A percentile compares a stretch with the other conserved stretches of the same genome.
phyloP scores from a whole-genome alignment of 2,113 vertebrate genomes.

The Sphaerodactylus townsendi region DNA sequence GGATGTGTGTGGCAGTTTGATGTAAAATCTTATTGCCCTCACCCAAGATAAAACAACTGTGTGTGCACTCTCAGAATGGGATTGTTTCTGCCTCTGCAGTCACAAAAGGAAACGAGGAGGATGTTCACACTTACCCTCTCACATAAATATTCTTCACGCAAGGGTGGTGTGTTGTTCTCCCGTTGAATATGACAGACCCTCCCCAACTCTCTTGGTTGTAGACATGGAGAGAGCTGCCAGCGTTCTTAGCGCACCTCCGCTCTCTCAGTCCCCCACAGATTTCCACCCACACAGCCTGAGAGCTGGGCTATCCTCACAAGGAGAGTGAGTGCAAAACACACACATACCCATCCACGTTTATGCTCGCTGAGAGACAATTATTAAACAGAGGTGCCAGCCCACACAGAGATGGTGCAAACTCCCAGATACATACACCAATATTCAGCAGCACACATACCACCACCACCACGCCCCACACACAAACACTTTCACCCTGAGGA shows the following conservation, averaged over 20 bases:
- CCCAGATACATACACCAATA: not conserved
- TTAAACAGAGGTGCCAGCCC: not conserved
- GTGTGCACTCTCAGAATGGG: too few relatives aligned
- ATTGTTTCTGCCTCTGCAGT: too few relatives aligned
- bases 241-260: not conserved
- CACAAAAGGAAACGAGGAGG: too few relatives aligned
- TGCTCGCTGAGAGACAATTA: not conserved
- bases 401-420: not conserved
- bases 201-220: not conserved
- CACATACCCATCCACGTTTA: not conserved
- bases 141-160: too few relatives aligned
- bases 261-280: not conserved
- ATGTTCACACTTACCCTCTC: not conserved
- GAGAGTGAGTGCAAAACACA: not conserved
- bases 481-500: not conserved
- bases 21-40: too few relatives aligned
- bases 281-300: constrained; percentile 13
- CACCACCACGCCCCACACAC: too few relatives aligned
- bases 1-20: too few relatives aligned
- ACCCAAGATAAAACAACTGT: too few relatives aligned
- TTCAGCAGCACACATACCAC: not conserved
- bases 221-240: not conserved
- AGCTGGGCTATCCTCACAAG: not conserved
- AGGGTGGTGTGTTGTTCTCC: not conserved
- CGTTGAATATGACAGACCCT: not conserved